Evolutionary conservation across 2,113 vertebrate genomes (phyloP), one percentile per base, ranked within the genome.

Genomic region (Baryphthengus martii): DNA sequence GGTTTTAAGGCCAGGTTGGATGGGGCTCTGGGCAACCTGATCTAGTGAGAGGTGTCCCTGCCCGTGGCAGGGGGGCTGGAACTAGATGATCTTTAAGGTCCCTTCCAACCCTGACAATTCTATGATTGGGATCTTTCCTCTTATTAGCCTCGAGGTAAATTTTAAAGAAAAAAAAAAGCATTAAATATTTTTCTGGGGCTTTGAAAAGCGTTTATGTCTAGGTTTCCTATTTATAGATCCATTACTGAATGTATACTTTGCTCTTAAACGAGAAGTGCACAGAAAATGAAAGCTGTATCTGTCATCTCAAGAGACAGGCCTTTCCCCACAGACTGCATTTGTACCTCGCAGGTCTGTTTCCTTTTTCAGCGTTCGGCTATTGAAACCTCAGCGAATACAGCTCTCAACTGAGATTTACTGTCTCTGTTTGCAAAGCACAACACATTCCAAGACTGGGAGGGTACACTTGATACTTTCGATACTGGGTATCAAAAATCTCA

Each of bases 371-470:
- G 28, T 23, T 77, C 28, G 72, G 0, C 52, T 25, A 21, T 17
- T 9, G 58, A 39, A 83, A 6, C 12, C 49, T 16, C 58, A 44
- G 13, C 37, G 31, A 67, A 40, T 2, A 4, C 10, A 20, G 2
- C 14, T 26, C 47, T 49, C n/a, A 14, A 4, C 2, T 19, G 50
- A 31, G 53, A 81, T 47, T 42, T 37, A 29, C 62, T 16, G 16
- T 66, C 49, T 33, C 42, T 3, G 2, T n/a, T 52, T 35, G 13
- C 2, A 0, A 94, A 28, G 17, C 59, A 21, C 10, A 44, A 9
- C 28, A 17, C 0, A 0, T 39, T 45, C 31, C 3, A n/a, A 25
- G 17, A 52, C 37, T 1, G 29, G 11, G 3, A 47, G 10, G n/a
- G n/a, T n/a, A n/a, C n/a, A n/a, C n/a, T n/a, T n/a, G n/a, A n/a